Percentiles rank a stretch among this genome's conserved stretches.
These are phyloP conservation scores for Macrophya annulata DNA, from an alignment of 2,888 invertebrate genomes.

Conservation along the genomic window DNA sequence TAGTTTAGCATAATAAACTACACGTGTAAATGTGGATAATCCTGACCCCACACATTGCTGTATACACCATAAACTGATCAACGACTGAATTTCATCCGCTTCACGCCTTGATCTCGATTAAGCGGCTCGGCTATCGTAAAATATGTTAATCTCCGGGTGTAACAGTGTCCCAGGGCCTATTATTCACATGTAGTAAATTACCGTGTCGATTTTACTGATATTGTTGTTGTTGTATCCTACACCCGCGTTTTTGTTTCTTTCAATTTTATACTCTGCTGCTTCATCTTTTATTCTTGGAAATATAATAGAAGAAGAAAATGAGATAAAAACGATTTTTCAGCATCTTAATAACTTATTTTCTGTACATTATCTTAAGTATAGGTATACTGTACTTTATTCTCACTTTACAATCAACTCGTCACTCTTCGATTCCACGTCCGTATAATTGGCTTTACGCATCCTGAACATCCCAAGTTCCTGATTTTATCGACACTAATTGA, in stretches of 20 bases:
- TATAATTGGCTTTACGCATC: background rate
- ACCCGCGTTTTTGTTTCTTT: background rate
- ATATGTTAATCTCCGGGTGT: constrained; percentile 27
- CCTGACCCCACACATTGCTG: constrained; percentile 4
- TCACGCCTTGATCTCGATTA: constrained; percentile 15
- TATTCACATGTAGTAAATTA: constrained; percentile 12
- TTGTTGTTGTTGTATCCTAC: background rate
- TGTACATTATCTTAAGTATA: background rate
- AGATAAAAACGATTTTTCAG: too few species aligned
- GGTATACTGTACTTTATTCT: background rate
- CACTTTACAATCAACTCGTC: background rate
- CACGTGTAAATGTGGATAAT: constrained; percentile 28
- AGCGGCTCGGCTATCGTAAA: constrained; percentile 18
- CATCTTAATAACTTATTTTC: background rate
- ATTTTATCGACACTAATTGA: background rate
- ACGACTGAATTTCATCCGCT: constrained; percentile 26
- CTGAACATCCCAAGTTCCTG: background rate
- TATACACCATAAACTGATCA: constrained; percentile 12
- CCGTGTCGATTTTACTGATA: background rate
- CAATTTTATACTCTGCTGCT: background rate
- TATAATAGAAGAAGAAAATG: too few species aligned
- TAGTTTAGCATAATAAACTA: constrained; percentile 22
- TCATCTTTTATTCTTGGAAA: background rate
- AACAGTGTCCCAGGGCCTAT: background rate
- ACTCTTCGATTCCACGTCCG: background rate